Percentiles rank a stretch among this genome's conserved stretches.
These are phyloP conservation scores for Misgurnus mizolepis DNA, from an alignment of 2,113 vertebrate species.

Conservation along the genomic window DNA sequence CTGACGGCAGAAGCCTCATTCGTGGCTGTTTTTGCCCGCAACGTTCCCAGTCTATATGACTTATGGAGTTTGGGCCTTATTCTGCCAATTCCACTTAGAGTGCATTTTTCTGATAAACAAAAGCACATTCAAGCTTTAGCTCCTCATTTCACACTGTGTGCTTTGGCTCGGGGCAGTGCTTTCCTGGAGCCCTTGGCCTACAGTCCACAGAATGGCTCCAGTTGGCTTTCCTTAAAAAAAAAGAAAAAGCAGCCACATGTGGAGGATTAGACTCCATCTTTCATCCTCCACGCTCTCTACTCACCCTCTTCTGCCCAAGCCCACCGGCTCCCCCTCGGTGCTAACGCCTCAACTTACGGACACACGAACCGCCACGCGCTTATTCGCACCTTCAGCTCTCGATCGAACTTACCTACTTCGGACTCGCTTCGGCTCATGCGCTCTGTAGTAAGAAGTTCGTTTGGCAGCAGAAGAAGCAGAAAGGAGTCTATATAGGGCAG, in stretches of 20 bases:
- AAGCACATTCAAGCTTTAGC: slow-evolving; percentile 84
- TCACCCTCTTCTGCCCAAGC: slow-evolving; percentile 68
- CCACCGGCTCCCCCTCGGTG: slow-evolving; percentile 57
- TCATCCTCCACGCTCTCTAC: slow-evolving; percentile 77
- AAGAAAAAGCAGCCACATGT: slow-evolving; percentile 73
- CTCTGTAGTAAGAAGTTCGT: slow-evolving; percentile 17
- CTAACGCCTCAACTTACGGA: slow-evolving; percentile 57
- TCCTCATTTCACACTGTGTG: slow-evolving; percentile 86
- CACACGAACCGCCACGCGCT: slow-evolving; percentile 40
- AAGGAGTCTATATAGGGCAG: slow-evolving; percentile 16
- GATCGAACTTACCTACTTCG: slow-evolving; percentile 63
- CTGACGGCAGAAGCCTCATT: slow-evolving; percentile 55
- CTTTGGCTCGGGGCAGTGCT: slow-evolving; percentile 79
- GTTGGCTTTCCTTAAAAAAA: slow-evolving; percentile 78
- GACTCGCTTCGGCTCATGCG: slow-evolving; percentile 16
- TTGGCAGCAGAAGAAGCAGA: slow-evolving; percentile 20
- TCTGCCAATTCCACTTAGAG: slow-evolving; percentile 82
- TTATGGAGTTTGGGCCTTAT: slow-evolving; percentile 77
- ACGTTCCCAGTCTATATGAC: slow-evolving; percentile 78
- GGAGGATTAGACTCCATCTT: slow-evolving; percentile 81
- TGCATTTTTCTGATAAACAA: slow-evolving; percentile 86
- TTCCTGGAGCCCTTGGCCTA: slow-evolving; percentile 79
- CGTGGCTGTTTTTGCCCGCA: slow-evolving; percentile 26
- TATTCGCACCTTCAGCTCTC: slow-evolving; percentile 31
- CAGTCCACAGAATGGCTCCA: slow-evolving; percentile 79